A percentile compares a stretch with the other conserved stretches of the same genome.
Conservation (phyloP, 2,113 vertebrate species). For the Casuarius casuarius region DNA sequence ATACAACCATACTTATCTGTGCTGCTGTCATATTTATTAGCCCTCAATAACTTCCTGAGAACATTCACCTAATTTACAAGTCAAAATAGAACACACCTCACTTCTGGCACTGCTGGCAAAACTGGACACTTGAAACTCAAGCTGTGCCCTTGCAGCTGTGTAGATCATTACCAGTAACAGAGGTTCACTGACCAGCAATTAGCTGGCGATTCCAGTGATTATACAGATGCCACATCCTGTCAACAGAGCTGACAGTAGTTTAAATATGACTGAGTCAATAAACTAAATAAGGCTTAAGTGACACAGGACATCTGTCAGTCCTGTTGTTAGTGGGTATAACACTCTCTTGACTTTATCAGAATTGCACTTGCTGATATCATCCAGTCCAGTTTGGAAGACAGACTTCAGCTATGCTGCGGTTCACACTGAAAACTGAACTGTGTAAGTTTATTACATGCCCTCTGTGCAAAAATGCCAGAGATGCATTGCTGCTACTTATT, state of each 20-base stretch:
- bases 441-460: fast-evolving
- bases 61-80: constrained; percentile 24
- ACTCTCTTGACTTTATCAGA: background rate
- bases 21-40: background rate
- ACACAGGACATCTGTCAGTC: background rate
- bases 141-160: constrained; percentile 5
- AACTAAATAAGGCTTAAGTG: background rate
- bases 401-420: background rate
- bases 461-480: background rate
- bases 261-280: background rate
- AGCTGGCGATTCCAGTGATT: background rate
- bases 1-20: background rate
- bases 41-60: background rate
- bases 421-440: background rate
- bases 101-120: background rate
- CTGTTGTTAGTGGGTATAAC: background rate
- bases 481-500: background rate
- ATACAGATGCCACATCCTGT: background rate
- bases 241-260: background rate
- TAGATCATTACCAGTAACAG: background rate
- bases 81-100: constrained; percentile 16
- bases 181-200: background rate
- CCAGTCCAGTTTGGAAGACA: fast-evolving
- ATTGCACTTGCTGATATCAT: background rate
- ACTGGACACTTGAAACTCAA: background rate